A percentile compares a stretch with the other conserved stretches of the same genome.
phyloP scores from a whole-genome alignment of 2,797 vertebrate genomes.

The Melanotaenia parkinsoni region DNA sequence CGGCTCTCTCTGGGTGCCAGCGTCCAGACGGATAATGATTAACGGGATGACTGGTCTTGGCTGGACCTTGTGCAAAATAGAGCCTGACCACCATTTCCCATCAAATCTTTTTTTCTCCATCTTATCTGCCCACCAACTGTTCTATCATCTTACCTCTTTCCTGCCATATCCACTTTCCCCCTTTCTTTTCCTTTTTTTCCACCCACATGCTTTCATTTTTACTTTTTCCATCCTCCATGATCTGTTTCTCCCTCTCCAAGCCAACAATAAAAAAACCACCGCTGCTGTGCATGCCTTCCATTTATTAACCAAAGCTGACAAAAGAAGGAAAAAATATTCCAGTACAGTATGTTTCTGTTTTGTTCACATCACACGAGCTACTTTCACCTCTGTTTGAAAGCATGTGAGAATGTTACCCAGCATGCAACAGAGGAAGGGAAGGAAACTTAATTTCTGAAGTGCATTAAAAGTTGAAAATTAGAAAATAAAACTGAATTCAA shows the following conservation, averaged over 20 bases:
- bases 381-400: slow-evolving; percentile 8
- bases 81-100: slow-evolving; percentile 25
- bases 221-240: too few relatives aligned
- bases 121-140: neutral
- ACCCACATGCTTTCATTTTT: neutral
- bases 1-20: slow-evolving; percentile 33
- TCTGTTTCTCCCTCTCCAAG: neutral
- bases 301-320: slow-evolving; percentile 25
- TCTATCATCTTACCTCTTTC: neutral
- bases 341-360: neutral
- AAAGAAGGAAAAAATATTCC: neutral
- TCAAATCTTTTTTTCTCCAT: neutral
- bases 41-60: slow-evolving; percentile 52
- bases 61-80: slow-evolving; percentile 44
- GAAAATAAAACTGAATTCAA: too few relatives aligned
- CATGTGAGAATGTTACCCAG: slow-evolving; percentile 7
- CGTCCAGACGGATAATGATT: slow-evolving; percentile 52
- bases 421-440: neutral
- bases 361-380: slow-evolving; percentile 12
- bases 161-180: neutral
- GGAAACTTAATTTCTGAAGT: neutral
- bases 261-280: neutral
- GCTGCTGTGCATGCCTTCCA: slow-evolving; percentile 20
- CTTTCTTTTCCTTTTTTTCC: neutral
- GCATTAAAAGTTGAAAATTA: too few relatives aligned